These are phyloP conservation scores for Gymnarchus niloticus DNA, from an alignment of 2,113 vertebrate genomes.

Conservation along the genomic window DNA sequence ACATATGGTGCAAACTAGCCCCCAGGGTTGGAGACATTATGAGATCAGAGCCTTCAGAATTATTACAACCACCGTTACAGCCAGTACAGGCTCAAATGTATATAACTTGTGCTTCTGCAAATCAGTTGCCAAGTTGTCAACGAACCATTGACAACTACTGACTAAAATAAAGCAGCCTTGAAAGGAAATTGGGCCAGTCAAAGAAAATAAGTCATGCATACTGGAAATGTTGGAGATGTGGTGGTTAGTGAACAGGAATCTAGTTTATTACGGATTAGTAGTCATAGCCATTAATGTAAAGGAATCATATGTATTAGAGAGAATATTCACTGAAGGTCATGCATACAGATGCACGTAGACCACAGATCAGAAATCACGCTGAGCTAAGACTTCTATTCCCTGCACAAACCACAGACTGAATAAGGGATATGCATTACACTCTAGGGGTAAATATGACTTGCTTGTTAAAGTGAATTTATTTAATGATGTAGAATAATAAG, in stretches of 20 bases:
- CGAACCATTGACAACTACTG: background rate
- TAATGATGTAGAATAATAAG: background rate
- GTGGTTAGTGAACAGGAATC: background rate
- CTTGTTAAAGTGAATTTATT: background rate
- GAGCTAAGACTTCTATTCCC: background rate
- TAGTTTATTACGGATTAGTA: background rate
- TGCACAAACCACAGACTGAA: background rate
- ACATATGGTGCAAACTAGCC: background rate
- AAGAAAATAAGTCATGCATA: background rate
- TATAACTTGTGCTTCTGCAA: background rate
- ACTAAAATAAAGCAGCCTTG: background rate
- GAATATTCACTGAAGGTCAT: background rate
- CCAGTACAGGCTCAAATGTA: background rate
- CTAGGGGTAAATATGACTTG: background rate
- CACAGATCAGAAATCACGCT: background rate
- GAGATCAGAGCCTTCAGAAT: background rate
- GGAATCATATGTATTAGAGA: background rate
- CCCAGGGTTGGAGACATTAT: background rate
- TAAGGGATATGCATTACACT: background rate
- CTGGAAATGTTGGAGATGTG: background rate
- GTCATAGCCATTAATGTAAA: background rate
- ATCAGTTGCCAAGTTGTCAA: background rate
- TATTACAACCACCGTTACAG: background rate
- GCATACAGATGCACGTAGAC: background rate
- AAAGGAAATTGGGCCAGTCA: background rate